Conservation (phyloP, 2,797 vertebrate genomes). For the Enteromius mattozi region DNA sequence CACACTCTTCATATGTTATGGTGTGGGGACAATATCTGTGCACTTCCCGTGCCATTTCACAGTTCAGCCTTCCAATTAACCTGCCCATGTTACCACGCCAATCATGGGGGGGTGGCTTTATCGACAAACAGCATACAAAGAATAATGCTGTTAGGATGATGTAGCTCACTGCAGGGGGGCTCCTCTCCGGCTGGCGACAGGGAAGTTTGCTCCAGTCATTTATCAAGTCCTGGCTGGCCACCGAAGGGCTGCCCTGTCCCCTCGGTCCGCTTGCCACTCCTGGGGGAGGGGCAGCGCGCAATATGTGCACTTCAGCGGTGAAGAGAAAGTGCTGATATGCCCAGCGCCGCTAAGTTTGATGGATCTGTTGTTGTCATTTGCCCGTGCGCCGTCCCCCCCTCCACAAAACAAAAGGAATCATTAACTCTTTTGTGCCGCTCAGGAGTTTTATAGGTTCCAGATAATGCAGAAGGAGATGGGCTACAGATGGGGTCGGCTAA, state of each 20-base stretch:
- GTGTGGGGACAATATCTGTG: constrained; percentile 77
- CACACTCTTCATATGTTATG: constrained; percentile 79
- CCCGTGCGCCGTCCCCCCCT: constrained; percentile 64
- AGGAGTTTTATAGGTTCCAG: constrained; percentile 81
- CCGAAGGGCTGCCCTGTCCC: constrained; percentile 70
- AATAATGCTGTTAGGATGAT: constrained; percentile 86
- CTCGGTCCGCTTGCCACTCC: constrained; percentile 73
- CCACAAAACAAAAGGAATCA: constrained; percentile 79
- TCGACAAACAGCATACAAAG: constrained; percentile 84
- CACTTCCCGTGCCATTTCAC: constrained; percentile 83
- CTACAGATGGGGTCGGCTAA: constrained; percentile 80
- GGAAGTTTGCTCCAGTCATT: constrained; percentile 84
- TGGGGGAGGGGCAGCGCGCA: constrained; percentile 68
- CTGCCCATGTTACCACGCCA: constrained; percentile 85
- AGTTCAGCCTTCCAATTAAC: constrained; percentile 89
- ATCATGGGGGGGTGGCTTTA: constrained; percentile 80
- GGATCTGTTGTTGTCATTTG: constrained; percentile 84
- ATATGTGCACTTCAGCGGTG: constrained; percentile 74
- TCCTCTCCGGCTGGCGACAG: constrained; percentile 75
- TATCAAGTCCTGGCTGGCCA: constrained; percentile 85
- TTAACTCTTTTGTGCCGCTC: constrained; percentile 84
- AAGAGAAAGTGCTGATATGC: constrained; percentile 82
- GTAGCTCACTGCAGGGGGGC: constrained; percentile 74
- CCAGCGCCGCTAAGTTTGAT: constrained; percentile 83
- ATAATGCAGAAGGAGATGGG: constrained; percentile 80